Base-by-base conservation (phyloP, 1,140 invertebrate species). In the Limonius californicus region DNA sequence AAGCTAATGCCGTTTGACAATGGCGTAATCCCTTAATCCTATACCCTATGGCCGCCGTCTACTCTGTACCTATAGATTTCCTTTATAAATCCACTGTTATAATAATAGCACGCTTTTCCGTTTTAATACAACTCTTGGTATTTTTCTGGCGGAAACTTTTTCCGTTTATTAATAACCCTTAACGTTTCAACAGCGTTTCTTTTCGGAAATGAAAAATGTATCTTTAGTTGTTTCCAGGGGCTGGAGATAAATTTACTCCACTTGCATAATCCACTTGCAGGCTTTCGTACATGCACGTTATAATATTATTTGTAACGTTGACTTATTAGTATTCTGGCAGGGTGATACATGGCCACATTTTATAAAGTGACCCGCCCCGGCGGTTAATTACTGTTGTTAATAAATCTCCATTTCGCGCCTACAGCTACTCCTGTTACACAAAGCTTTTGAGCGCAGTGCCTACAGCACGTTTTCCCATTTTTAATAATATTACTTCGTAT, bases 1-100 rank as follows among this genome's bases (percentile, higher is more conserved):
- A 55, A 43, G 55, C 60, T 65, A 65, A 65, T 65, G 64, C 64
- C 56, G 56, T 65, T 62, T 65, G 64, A 65, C 64, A 65, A 65
- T 62, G 64, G 54, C 60, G 57, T 65, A 65, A 65, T 65, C 64
- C 64, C 20, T 57, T 65, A 59, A 65, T 65, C 64, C 60, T 57
- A 65, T 65, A 64, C 58, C 63, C 57, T 65, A 65, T 65, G 58
- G 63, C 63, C 47, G 59, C 20, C 59, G 57, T 59, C 57, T 55
- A 54, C 53, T 32, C 50, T 59, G 14, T 55, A 57, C 50, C 45
- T 59, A 63, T 59, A 63, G 62, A 59, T 63, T 59, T 63, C 32
- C 54, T 58, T 53, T 62, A 57, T 32, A 50, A 62, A 57, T 32
- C 54, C 54, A 47, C 55, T 55, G 42, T 62, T 62, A 62, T 57